Base-by-base conservation (phyloP, 1,140 invertebrate species). In the Saccostrea cuccullata region DNA sequence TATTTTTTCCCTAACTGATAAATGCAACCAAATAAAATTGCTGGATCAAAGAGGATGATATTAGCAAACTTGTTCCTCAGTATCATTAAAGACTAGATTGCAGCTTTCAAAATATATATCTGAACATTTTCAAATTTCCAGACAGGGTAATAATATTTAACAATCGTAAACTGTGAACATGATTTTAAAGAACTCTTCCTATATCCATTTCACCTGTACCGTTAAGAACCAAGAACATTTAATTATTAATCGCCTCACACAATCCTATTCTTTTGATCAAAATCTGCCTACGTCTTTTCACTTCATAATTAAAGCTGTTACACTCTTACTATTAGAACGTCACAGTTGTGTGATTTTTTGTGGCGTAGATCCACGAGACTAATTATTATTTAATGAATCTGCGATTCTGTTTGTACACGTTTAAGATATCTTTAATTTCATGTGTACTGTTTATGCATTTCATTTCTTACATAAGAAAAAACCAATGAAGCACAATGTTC, bases 291-390 rank as follows among this genome's bases (percentile, higher is more conserved):
- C 70, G 13, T 77, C 70, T 77, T 36, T 77, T 36, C 30, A 77
- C 30, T 77, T 77, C 70, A 77, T 77, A 77, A 77, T 77, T 77
- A 77, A 77, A 77, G 70, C 30, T 11, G 70, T 77, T 77, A 77
- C 70, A 77, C 23, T 30, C 70, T 36, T 26, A 77, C 30, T 36
- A 26, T 23, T 26, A 77, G 70, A 17, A 77, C 30, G 30, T 77
- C 26, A 13, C 70, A 17, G 23, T 17, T 67, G 60, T 20, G 15
- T 67, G 60, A 67, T 67, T 67, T 67, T 67, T n/a, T 67, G 60
- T 77, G 13, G 26, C n/a, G 26, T 3, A 4, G 26, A 23, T 77
- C 26, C 70, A 13, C 11, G 26, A 30, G 70, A 30, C 70, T 77
- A 30, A 77, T 17, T 30, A 77, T 26, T 30, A 12, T 15, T 77